Percentiles rank a stretch among this genome's conserved stretches.
Evolutionary conservation across 2,113 vertebrate genomes (phyloP).

Genomic region (Eublepharis macularius): DNA sequence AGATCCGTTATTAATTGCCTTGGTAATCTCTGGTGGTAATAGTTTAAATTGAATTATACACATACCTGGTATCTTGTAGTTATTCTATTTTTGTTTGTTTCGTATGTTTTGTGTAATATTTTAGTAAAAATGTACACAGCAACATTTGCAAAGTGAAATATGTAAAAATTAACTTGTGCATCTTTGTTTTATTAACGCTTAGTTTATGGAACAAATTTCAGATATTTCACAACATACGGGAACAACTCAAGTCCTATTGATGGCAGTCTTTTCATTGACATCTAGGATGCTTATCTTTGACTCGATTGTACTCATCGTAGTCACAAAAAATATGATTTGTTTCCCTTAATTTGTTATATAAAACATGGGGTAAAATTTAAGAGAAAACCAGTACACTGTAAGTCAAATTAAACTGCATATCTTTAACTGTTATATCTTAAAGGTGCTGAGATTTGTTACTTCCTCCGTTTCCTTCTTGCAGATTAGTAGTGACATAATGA

Average conservation of each 20-base stretch:
- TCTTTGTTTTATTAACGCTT: too few species aligned
- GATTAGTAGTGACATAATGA: constrained; percentile 45
- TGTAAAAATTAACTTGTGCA: too few species aligned
- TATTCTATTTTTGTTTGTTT: too few species aligned
- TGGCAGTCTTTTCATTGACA: too few species aligned
- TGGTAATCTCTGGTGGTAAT: too few species aligned
- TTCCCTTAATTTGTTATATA: background rate
- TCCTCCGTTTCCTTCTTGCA: constrained; percentile 50
- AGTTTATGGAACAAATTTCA: background rate
- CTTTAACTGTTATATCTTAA: background rate
- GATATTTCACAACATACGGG: background rate
- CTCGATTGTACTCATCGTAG: background rate
- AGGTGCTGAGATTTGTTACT: background rate
- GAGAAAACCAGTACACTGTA: background rate
- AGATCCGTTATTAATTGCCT: too few species aligned
- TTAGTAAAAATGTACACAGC: too few species aligned
- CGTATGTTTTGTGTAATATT: too few species aligned
- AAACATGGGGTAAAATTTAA: background rate
- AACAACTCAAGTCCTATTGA: background rate
- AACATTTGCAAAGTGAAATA: too few species aligned
- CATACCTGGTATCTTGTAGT: background rate
- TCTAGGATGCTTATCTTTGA: too few species aligned
- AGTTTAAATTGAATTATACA: too few species aligned
- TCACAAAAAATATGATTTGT: background rate
- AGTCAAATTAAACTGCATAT: background rate